phyloP scores from a whole-genome alignment of 2,888 invertebrate species.

The Sesia bembeciformis region DNA sequence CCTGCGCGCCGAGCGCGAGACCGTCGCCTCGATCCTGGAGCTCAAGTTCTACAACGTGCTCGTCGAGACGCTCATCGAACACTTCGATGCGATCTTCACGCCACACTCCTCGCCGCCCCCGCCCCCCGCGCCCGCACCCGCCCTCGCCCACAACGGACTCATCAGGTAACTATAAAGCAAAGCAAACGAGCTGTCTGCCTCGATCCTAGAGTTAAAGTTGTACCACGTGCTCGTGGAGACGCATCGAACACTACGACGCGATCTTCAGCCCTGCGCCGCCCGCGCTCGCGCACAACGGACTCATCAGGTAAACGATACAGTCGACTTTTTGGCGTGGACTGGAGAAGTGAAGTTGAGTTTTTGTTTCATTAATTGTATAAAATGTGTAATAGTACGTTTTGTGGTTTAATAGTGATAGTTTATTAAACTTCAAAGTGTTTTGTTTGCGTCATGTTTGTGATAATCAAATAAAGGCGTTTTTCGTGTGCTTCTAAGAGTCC shows the following conservation, averaged over 20 bases:
- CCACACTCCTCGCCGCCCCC: conserved; percentile 12
- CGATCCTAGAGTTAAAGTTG: conserved; percentile 99
- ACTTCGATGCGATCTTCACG: conserved; percentile 60
- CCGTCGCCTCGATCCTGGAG: conserved; percentile 98
- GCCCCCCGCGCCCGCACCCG: conserved; percentile 6
- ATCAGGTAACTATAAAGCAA: conserved; percentile 22
- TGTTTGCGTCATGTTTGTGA: no score
- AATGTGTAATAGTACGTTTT: no score
- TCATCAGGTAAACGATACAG: conserved; percentile 19
- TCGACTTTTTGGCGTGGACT: no score
- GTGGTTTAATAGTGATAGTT: no score
- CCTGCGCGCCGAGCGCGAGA: conserved; percentile 95
- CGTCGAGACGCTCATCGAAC: conserved; percentile 94
- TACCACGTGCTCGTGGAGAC: conserved; percentile 99
- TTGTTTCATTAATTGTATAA: no score
- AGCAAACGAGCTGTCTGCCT: conserved; percentile 89
- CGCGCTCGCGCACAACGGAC: conserved; percentile 18
- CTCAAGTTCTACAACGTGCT: conserved; percentile 99
- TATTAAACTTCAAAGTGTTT: no score
- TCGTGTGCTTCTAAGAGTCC: no score
- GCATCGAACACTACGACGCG: conserved; percentile 81
- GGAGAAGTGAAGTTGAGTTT: no score
- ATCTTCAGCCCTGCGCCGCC: conserved; percentile 16
- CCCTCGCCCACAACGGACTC: conserved; percentile 20
- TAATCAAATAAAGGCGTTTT: no score